Base-by-base conservation (phyloP, 2,888 invertebrate species). In the Synanthedon andrenaeformis region DNA sequence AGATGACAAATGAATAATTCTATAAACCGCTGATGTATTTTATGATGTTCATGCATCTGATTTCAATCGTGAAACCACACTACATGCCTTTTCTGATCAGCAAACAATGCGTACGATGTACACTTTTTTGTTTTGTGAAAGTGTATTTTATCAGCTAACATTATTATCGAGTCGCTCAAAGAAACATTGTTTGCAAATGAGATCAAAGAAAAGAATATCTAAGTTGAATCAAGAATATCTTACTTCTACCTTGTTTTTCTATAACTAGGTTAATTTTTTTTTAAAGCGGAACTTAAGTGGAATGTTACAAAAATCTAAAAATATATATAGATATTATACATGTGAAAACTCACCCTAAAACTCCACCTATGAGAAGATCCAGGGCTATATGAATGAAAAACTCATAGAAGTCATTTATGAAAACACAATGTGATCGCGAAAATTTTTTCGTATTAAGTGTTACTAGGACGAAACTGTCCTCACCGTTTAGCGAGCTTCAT, bases 51-150 rank as follows among this genome's bases (percentile, higher is more conserved):
- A 14, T 45, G 45, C 45, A 45, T 45, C 45, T 14, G 45, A 45
- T 45, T 45, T 45, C n/a, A 45, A 45, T 11, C 45, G 45, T 45
- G 45, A 45, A 45, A 45, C 45, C 14, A 14, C 45, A 13, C 19
- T 49, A 53, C 55, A 55, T 53, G 53, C 52, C 23, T 14, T 49
- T 12, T 14, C 23, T 19, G 23, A 17, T 49, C 49, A 17, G 49
- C 49, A 49, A 17, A 49, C 49, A 52, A 52, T 45, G 45, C 48
- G 49, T 14, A 28, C 35, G 19, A 52, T 49, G 49, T 41, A 51
- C 49, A 45, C 42, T 50, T 73, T 75, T 76, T 76, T 74, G 67
- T 70, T 69, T 58, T 65, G 83, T 76, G 84, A 84, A 85, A 85
- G 85, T 82, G 67, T 59, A 64, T 12, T 45, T 45, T 45, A 13